Percentiles rank a stretch among this genome's conserved stretches.
Evolutionary conservation across 2,888 invertebrate species (phyloP).

Genomic region (Andrena flavipes): DNA sequence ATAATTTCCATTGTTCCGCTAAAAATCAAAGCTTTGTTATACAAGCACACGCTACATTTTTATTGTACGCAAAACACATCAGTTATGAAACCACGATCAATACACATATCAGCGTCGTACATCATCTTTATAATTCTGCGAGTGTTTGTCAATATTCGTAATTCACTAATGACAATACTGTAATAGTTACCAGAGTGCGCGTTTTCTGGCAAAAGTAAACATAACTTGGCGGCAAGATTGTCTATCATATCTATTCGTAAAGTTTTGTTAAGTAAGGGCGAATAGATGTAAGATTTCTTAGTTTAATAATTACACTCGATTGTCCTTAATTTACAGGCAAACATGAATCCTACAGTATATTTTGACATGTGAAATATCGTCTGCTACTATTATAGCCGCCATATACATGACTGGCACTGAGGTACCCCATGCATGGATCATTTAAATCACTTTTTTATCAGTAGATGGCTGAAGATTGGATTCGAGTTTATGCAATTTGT

Average conservation of each 20-base stretch:
- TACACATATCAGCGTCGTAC: not conserved
- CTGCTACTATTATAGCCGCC: slow-evolving; percentile 43
- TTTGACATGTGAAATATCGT: slow-evolving; percentile 50
- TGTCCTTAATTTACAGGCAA: not conserved
- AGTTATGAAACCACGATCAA: too few relatives aligned
- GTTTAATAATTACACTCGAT: not conserved
- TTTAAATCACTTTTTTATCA: too few relatives aligned
- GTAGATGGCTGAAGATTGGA: too few relatives aligned
- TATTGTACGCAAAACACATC: not conserved
- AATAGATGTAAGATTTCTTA: not conserved
- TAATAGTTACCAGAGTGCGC: slow-evolving; percentile 75
- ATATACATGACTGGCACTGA: not conserved
- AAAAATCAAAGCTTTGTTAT: slow-evolving; percentile 29
- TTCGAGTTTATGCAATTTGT: too few relatives aligned
- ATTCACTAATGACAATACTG: not conserved
- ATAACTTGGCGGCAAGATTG: slow-evolving; percentile 83
- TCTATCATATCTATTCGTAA: slow-evolving; percentile 78
- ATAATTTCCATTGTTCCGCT: slow-evolving; percentile 91
- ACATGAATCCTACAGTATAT: not conserved
- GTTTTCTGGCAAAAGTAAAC: slow-evolving; percentile 78
- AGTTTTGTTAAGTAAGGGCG: not conserved
- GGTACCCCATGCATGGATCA: too few relatives aligned
- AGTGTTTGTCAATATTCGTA: not conserved
- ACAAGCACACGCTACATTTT: not conserved
- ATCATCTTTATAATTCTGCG: not conserved